These are phyloP conservation scores for Orientallactaga sibirica DNA, from an alignment of 2,797 vertebrate species.

Conservation along the genomic window DNA sequence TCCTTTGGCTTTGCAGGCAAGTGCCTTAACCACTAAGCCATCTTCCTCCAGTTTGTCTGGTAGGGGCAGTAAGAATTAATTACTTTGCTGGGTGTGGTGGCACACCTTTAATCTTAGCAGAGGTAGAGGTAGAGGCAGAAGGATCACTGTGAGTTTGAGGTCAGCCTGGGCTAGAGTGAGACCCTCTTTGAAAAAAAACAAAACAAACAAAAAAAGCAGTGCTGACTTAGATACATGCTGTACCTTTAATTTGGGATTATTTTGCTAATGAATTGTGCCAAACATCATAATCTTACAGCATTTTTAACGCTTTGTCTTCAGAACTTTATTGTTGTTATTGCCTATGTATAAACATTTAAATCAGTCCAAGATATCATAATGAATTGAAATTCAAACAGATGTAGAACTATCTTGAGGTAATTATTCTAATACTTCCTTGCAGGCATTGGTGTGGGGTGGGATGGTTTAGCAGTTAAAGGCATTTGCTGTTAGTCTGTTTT, in stretches of 20 bases:
- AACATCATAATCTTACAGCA: not conserved
- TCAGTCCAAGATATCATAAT: not conserved
- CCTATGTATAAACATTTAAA: constrained; percentile 38
- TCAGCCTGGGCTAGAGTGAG: too few species aligned
- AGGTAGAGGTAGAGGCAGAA: too few species aligned
- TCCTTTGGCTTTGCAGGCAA: too few species aligned
- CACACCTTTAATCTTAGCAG: too few species aligned
- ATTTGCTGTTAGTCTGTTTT: too few species aligned
- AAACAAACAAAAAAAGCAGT: too few species aligned
- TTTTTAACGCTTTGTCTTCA: constrained; percentile 53
- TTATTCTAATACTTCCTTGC: constrained; percentile 27
- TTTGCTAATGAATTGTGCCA: constrained; percentile 51
- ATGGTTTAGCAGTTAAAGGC: too few species aligned
- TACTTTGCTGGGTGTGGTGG: too few species aligned
- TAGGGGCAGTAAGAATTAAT: not conserved
- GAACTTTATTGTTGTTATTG: not conserved
- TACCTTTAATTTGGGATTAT: constrained; percentile 49
- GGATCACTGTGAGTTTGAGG: too few species aligned
- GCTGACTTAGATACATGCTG: constrained; percentile 44
- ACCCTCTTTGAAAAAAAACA: too few species aligned
- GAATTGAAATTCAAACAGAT: not conserved
- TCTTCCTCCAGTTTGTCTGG: not conserved
- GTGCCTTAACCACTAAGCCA: too few species aligned
- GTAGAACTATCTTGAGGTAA: constrained; percentile 29
- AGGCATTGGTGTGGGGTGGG: not conserved